phyloP scores from a whole-genome alignment of 2,113 vertebrate genomes.

The Grallaria varia region DNA sequence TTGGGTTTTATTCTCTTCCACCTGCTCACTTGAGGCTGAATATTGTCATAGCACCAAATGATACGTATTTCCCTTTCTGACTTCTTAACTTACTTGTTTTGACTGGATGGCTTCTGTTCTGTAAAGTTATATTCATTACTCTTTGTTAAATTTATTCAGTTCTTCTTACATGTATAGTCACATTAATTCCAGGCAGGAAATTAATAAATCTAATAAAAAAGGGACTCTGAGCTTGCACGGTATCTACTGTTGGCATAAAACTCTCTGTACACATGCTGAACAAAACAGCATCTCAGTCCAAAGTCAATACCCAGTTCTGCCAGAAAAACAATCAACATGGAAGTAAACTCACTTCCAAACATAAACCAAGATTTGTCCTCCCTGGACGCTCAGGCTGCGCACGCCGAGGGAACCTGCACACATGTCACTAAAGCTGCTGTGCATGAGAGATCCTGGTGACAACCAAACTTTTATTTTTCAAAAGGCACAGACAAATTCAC shows the following conservation, averaged over 20 bases:
- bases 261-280: background rate
- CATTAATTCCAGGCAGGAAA: background rate
- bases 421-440: background rate
- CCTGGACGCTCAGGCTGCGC: accelerated
- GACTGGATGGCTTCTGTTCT: background rate
- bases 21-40: background rate
- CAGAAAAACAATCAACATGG: background rate
- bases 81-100: background rate
- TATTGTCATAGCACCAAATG: background rate
- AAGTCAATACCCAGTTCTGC: background rate
- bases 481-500: background rate
- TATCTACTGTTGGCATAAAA: background rate
- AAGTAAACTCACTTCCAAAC: background rate
- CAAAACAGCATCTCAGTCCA: background rate
- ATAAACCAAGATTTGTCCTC: background rate
- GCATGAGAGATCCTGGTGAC: accelerated
- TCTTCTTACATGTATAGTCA: background rate
- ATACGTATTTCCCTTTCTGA: background rate
- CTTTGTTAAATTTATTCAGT: background rate
- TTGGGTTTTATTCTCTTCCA: background rate
- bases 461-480: background rate
- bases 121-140: background rate
- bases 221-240: background rate
- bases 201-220: background rate
- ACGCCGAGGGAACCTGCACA: background rate